Evolutionary conservation across 2,113 vertebrate genomes (phyloP), one percentile per base, ranked within the genome.

Genomic region (Isichthys henryi): DNA sequence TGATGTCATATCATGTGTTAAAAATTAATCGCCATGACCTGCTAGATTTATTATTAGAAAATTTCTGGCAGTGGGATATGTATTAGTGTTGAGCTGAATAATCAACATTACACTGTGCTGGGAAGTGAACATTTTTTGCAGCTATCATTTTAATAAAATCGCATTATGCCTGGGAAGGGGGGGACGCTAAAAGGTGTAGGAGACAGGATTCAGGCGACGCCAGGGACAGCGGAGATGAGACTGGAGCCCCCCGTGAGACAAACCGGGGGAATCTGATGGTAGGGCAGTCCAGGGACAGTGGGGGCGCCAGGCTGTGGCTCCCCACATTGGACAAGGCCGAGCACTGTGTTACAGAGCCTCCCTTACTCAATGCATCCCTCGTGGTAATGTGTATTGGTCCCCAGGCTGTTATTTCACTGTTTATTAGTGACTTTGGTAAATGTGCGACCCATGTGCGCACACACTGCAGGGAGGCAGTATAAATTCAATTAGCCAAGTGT

Each of bases 391-490:
- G 15, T 82, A 43, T 82, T 19, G 7, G 17, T 45, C 77, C 31
- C 13, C 15, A 27, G 62, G n/a, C 35, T 45, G 13, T 45, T 43
- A 82, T 39, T 45, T 45, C 17, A 82, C 77, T 82, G 13, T 10
- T 82, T 21, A 80, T 80, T 80, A 43, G 39, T 82, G 5, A 45
- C 43, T 82, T 82, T 43, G 39, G 13, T 19, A 17, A 45, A 8
- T 2, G 70, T 31, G 31, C n/a, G 11, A 31, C 3, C 0, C 15
- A 84, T 5, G 7, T 23, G 39, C 7, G 39, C 1, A n/a, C 23
- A 49, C 45, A 85, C 83, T 11, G 39, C 92, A 89, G 92, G 92
- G 94, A 84, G 93, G 92, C 94, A 93, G 95, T 94, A 23, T 91
- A 89, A 53, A 82, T 90, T 15, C 56, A 89, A 92, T 92, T 77